A percentile compares a stretch with the other conserved stretches of the same genome.
phyloP scores from a whole-genome alignment of 2,888 invertebrate genomes.

The Leptarthrus brevirostris region DNA sequence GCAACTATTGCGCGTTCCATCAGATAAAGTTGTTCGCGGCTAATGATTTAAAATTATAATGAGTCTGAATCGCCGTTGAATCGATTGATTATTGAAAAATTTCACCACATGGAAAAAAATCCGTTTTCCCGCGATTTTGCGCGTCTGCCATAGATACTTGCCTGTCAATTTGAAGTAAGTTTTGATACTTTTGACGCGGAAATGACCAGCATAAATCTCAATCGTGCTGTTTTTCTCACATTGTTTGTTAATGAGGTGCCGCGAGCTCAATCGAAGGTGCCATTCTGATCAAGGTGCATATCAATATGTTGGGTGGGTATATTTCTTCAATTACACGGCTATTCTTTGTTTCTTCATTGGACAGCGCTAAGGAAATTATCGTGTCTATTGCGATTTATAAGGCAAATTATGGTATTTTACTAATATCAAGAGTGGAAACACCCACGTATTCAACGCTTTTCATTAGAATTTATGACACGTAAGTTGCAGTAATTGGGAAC shows the following conservation, averaged over 20 bases:
- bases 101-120: constrained; percentile 15
- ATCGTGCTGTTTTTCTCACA: constrained; percentile 32
- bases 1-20: constrained; percentile 9
- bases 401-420: background rate
- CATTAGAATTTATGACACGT: constrained; percentile 45
- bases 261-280: constrained; percentile 31
- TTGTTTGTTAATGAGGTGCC: constrained; percentile 48
- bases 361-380: constrained; percentile 6
- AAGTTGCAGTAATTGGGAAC: constrained; percentile 35
- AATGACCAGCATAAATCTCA: constrained; percentile 36
- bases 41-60: constrained; percentile 47
- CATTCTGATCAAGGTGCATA: constrained; percentile 5
- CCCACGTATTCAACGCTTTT: constrained; percentile 15
- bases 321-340: constrained; percentile 18
- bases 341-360: constrained; percentile 16
- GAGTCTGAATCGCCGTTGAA: constrained; percentile 9
- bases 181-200: constrained; percentile 8
- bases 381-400: constrained; percentile 25
- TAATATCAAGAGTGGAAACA: constrained; percentile 23
- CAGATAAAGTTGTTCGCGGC: constrained; percentile 46
- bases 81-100: constrained; percentile 36
- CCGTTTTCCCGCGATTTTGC: constrained; percentile 12
- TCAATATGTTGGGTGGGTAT: background rate
- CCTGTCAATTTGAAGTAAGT: background rate
- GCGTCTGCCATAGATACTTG: too few relatives aligned